Conservation (phyloP, 2,113 vertebrate genomes). For the Struthio camelus region DNA sequence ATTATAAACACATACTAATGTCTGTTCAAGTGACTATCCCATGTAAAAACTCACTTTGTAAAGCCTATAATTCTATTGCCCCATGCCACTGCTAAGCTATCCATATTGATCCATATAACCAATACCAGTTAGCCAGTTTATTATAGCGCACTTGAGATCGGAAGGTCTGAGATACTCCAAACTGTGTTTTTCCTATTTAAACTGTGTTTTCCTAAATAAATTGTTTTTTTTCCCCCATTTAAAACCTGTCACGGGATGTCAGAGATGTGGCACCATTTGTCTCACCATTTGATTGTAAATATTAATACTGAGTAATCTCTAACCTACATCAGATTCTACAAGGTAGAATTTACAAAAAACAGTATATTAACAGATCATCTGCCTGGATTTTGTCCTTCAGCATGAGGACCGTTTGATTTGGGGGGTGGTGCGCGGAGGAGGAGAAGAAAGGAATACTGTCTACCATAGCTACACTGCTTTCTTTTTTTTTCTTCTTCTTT, state of each 20-base stretch:
- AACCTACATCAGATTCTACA: not conserved
- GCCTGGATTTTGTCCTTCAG: not conserved
- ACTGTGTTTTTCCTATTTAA: not conserved
- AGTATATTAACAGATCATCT: not conserved
- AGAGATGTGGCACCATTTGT: not conserved
- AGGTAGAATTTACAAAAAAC: not conserved
- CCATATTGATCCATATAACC: not conserved
- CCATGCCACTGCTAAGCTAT: not conserved
- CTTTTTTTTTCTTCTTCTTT: slow-evolving; percentile 99
- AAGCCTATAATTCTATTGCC: not conserved
- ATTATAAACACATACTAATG: not conserved
- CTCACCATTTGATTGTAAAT: not conserved
- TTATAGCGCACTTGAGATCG: not conserved
- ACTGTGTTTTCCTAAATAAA: no score
- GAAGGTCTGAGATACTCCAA: not conserved
- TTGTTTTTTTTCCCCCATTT: not conserved
- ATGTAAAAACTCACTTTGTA: not conserved
- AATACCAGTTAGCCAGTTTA: not conserved
- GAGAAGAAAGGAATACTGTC: not conserved
- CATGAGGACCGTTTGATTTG: not conserved
- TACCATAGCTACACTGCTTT: slow-evolving; percentile 84
- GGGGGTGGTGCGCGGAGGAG: not conserved
- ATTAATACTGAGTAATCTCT: not conserved
- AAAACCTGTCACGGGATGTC: not conserved
- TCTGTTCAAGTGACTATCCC: not conserved